Percentiles rank a stretch among this genome's conserved stretches.
These are phyloP conservation scores for Embidobia sp. DNA, from an alignment of 2,888 invertebrate species.

Conservation along the genomic window DNA sequence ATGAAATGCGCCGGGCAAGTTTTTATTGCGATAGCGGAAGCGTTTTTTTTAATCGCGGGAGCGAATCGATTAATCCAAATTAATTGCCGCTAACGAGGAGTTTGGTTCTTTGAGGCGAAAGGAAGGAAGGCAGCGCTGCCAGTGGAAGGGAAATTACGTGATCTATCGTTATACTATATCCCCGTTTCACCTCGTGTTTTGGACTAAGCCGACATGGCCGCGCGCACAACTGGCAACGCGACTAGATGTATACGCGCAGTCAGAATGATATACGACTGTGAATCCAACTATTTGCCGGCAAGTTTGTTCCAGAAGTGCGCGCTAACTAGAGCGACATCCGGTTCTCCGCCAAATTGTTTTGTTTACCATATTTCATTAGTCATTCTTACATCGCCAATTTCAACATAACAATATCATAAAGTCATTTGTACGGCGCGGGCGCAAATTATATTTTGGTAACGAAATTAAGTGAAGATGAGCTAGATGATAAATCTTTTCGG, in stretches of 20 bases:
- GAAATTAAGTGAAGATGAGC: conserved; percentile 37
- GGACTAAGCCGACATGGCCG: conserved; percentile 65
- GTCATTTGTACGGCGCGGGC: conserved; percentile 42
- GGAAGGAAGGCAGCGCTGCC: conserved; percentile 42
- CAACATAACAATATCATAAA: conserved; percentile 49
- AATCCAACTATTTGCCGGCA: conserved; percentile 73
- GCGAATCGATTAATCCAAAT: conserved; percentile 50
- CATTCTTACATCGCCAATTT: conserved; percentile 60
- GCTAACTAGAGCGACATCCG: conserved; percentile 62
- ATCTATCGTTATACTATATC: conserved; percentile 61
- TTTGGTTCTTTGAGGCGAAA: conserved; percentile 38
- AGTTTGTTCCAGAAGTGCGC: conserved; percentile 67
- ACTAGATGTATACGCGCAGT: conserved; percentile 67
- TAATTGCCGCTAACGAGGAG: conserved; percentile 51
- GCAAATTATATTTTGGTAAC: conserved; percentile 35
- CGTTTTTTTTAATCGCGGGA: conserved; percentile 23
- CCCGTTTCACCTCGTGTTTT: conserved; percentile 49
- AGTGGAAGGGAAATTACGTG: conserved; percentile 60
- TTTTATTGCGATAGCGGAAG: neutral
- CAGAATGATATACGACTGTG: conserved; percentile 71
- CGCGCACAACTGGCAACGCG: conserved; percentile 63
- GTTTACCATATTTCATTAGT: conserved; percentile 68
- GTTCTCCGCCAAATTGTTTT: conserved; percentile 64
- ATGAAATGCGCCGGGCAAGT: neutral
- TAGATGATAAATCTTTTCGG: conserved; percentile 21